Conservation (phyloP, 2,797 vertebrate genomes). For the Danio albolineatus region DNA sequence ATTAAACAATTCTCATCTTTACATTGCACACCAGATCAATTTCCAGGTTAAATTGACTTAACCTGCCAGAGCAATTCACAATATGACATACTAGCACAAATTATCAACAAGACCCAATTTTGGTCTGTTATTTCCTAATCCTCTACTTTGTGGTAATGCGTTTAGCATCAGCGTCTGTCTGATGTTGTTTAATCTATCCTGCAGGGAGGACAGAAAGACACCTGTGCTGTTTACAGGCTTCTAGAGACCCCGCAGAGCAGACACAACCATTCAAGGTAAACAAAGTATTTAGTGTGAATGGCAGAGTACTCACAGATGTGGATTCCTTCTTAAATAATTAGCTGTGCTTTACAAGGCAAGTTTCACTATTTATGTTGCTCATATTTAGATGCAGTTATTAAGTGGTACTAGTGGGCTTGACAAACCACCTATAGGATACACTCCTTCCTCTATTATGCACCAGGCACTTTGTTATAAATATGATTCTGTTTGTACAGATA, state of each 20-base stretch:
- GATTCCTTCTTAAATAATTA: conserved; percentile 22
- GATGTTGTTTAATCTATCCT: conserved; percentile 27
- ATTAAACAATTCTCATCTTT: no score
- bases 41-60: background rate
- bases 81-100: conserved; percentile 55
- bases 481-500: no score
- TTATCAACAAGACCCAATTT: conserved; percentile 69
- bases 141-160: conserved; percentile 62
- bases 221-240: conserved; percentile 54
- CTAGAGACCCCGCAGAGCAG: conserved; percentile 34
- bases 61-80: background rate
- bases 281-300: conserved; percentile 43
- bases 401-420: no score
- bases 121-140: conserved; percentile 66
- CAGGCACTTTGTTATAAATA: no score
- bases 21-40: no score
- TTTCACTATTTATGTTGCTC: background rate
- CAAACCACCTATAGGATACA: no score
- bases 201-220: conserved; percentile 42
- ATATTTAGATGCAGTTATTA: background rate
- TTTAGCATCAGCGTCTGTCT: conserved; percentile 60
- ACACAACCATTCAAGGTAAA: conserved; percentile 45
- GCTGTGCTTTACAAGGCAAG: background rate
- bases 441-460: no score
- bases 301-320: conserved; percentile 48